Evolutionary conservation across 2,797 vertebrate genomes (phyloP).

Genomic region (Ceryle rudis): DNA sequence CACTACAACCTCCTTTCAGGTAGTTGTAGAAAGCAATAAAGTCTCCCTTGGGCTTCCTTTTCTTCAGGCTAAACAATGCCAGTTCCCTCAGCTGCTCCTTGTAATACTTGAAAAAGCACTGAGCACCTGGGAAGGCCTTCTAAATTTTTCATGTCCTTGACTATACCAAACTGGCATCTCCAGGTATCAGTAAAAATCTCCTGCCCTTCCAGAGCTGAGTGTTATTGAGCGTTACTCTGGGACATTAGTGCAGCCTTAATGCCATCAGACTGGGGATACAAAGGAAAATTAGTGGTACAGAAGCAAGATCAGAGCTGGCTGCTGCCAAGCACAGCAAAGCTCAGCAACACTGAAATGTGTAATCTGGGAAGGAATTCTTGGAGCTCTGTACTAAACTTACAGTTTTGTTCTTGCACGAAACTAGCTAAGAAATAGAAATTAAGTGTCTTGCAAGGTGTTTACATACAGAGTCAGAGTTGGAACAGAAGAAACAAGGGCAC

Average conservation of each 20-base stretch:
- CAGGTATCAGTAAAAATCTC: background rate
- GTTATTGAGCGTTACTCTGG: background rate
- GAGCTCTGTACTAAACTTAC: background rate
- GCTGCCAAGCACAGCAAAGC: background rate
- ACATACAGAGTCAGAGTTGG: background rate
- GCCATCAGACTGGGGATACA: background rate
- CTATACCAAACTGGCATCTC: background rate
- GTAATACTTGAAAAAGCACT: background rate
- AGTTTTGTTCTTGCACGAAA: background rate
- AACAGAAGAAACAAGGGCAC: background rate
- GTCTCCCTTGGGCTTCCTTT: no score
- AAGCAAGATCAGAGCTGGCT: background rate
- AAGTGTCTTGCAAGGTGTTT: background rate
- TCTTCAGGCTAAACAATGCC: no score
- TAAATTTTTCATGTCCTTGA: background rate
- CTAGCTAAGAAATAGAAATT: background rate
- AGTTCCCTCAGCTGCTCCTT: no score
- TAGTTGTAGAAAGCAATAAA: no score
- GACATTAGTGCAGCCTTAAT: background rate
- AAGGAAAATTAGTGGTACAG: background rate
- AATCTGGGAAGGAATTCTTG: background rate
- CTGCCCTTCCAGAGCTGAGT: background rate
- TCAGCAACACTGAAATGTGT: background rate
- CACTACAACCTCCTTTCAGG: no score
- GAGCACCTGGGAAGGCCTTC: background rate